Conservation (phyloP, 1,140 invertebrate genomes). For the Ephestia elutella region DNA sequence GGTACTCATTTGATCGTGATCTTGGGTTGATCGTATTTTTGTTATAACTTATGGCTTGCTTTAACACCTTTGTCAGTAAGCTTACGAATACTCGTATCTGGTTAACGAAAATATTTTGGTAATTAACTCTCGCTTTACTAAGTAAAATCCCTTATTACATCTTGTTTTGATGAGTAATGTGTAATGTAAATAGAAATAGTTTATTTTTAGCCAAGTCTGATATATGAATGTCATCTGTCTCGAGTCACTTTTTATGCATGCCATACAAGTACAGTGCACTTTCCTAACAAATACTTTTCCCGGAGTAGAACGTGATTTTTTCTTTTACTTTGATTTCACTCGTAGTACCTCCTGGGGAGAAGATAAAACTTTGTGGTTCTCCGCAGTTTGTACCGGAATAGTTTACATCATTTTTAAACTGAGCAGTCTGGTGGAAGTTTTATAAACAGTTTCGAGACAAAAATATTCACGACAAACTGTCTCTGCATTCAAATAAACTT, state of each 20-base stretch:
- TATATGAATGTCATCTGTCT: not conserved
- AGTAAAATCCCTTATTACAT: too few relatives aligned
- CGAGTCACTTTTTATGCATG: not conserved
- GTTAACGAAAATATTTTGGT: too few relatives aligned
- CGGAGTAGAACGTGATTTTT: not conserved
- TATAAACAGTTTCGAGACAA: not conserved
- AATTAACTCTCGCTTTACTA: too few relatives aligned
- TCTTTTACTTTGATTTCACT: not conserved
- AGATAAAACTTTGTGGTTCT: constrained; percentile 3
- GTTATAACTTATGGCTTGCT: too few relatives aligned
- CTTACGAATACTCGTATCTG: too few relatives aligned
- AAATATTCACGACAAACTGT: not conserved
- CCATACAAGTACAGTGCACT: not conserved
- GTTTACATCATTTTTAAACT: constrained; percentile 2
- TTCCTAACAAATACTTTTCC: not conserved
- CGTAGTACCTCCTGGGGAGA: not conserved
- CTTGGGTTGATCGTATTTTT: too few relatives aligned
- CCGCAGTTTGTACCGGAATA: not conserved
- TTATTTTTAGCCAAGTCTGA: not conserved
- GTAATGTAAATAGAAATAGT: too few relatives aligned
- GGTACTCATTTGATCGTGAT: too few relatives aligned
- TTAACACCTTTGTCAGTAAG: too few relatives aligned
- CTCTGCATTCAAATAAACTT: not conserved
- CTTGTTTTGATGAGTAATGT: too few relatives aligned
- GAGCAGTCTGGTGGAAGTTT: not conserved